phyloP scores from a whole-genome alignment of 2,797 vertebrate genomes.

The Manis crassicaudata region DNA sequence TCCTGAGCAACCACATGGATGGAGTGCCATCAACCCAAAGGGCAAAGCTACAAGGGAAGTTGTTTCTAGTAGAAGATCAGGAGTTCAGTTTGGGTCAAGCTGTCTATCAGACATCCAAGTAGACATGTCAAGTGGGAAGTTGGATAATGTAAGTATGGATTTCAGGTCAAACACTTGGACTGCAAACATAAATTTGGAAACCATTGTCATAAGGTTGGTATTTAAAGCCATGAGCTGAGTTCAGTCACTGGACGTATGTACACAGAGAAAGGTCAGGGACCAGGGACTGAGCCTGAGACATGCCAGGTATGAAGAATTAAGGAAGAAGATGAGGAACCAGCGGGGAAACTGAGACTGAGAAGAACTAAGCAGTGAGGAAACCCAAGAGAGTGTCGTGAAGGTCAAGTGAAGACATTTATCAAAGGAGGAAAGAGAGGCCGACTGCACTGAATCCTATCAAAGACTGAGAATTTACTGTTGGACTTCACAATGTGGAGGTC shows the following conservation, averaged over 20 bases:
- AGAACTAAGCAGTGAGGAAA: not conserved
- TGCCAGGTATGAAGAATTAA: not conserved
- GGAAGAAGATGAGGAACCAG: not conserved
- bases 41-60: not conserved
- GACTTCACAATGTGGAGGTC: not conserved
- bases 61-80: not conserved
- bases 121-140: not conserved
- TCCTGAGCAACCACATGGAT: not conserved
- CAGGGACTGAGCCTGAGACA: not conserved
- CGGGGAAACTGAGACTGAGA: not conserved
- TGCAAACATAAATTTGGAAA: not conserved
- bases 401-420: not conserved
- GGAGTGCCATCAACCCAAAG: not conserved
- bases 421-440: not conserved
- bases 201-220: not conserved
- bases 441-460: not conserved
- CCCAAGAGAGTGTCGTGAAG: not conserved
- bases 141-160: not conserved
- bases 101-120: not conserved
- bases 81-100: not conserved
- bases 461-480: not conserved
- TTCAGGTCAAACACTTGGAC: not conserved
- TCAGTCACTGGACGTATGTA: not conserved
- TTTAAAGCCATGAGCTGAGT: not conserved
- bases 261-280: not conserved